These are phyloP conservation scores for Neomicropteryx cornuta DNA, from an alignment of 1,140 invertebrate species.

Conservation along the genomic window DNA sequence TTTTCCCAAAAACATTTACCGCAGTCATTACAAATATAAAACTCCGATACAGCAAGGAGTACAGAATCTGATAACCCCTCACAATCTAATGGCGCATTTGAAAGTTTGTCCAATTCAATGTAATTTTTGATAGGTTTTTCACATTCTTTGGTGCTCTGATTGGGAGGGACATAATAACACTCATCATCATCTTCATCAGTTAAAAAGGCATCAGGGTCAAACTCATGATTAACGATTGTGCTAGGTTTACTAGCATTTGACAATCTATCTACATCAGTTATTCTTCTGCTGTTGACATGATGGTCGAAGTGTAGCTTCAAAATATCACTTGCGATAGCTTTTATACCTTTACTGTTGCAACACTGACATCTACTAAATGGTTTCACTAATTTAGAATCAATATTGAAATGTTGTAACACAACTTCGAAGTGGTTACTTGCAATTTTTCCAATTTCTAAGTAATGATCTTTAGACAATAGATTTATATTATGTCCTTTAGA, in stretches of 20 bases:
- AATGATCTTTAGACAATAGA: slow-evolving; percentile 37
- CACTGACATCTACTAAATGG: slow-evolving; percentile 57
- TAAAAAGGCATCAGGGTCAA: slow-evolving; percentile 4
- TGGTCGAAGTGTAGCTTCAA: slow-evolving; percentile 34
- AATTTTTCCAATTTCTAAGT: slow-evolving; percentile 31
- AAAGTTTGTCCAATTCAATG: slow-evolving; percentile 27
- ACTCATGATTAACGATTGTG: slow-evolving; percentile 7
- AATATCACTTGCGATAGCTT: slow-evolving; percentile 2
- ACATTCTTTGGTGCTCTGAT: slow-evolving; percentile 15
- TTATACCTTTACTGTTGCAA: slow-evolving; percentile 10
- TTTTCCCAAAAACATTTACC: slow-evolving; percentile 59
- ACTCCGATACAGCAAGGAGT: slow-evolving; percentile 35
- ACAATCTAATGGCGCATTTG: slow-evolving; percentile 37
- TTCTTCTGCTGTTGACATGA: slow-evolving; percentile 34
- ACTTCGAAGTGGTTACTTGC: slow-evolving; percentile 44
- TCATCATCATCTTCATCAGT: slow-evolving; percentile 6
- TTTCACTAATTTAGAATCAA: slow-evolving; percentile 43
- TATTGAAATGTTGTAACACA: slow-evolving; percentile 48
- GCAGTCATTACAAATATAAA: slow-evolving; percentile 50
- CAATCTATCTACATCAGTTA: slow-evolving; percentile 25
- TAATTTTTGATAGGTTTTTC: slow-evolving; percentile 26
- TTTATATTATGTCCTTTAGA: slow-evolving; percentile 33
- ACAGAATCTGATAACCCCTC: slow-evolving; percentile 35
- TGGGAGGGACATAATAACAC: slow-evolving; percentile 22
- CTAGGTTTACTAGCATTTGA: not conserved